A percentile compares a stretch with the other conserved stretches of the same genome.
Evolutionary conservation across 1,140 invertebrate genomes (phyloP).

Genomic region (Euschistus heros): DNA sequence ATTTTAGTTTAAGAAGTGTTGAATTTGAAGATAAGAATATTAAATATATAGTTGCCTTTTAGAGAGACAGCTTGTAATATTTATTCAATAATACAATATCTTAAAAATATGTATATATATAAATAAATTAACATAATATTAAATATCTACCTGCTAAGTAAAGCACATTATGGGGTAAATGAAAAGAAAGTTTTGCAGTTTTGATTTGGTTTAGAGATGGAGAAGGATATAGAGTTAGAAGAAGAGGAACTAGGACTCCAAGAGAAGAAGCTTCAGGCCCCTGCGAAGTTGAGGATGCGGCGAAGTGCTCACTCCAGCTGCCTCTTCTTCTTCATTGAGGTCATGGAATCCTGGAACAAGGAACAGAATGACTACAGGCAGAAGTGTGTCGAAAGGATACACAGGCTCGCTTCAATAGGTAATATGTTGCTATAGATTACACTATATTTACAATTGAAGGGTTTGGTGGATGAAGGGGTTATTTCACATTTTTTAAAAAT

Average conservation of each 20-base stretch:
- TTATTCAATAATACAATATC: too few relatives aligned
- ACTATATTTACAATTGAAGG: background rate
- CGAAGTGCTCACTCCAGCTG: constrained; percentile 31
- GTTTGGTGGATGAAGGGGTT: too few relatives aligned
- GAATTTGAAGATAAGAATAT: too few relatives aligned
- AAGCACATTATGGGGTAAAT: too few relatives aligned
- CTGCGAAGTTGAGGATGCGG: constrained; percentile 30
- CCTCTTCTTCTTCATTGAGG: constrained; percentile 31
- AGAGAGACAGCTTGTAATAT: too few relatives aligned
- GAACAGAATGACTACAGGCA: constrained; percentile 32
- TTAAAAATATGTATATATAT: too few relatives aligned
- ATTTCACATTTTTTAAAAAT: too few relatives aligned
- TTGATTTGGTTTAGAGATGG: constrained; percentile 27
- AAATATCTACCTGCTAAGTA: too few relatives aligned
- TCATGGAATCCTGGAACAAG: constrained; percentile 30
- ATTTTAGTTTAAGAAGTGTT: too few relatives aligned
- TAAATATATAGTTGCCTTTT: too few relatives aligned
- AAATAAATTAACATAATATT: too few relatives aligned
- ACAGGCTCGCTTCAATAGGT: constrained; percentile 31
- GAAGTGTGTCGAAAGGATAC: constrained; percentile 31
- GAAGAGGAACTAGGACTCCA: constrained; percentile 27
- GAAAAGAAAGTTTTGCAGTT: too few relatives aligned
- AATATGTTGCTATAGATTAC: background rate
- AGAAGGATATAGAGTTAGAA: constrained; percentile 30
- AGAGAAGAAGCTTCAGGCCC: constrained; percentile 3